Evolutionary conservation across 2,113 vertebrate genomes (phyloP).

Genomic region (Fulmarus glacialis): DNA sequence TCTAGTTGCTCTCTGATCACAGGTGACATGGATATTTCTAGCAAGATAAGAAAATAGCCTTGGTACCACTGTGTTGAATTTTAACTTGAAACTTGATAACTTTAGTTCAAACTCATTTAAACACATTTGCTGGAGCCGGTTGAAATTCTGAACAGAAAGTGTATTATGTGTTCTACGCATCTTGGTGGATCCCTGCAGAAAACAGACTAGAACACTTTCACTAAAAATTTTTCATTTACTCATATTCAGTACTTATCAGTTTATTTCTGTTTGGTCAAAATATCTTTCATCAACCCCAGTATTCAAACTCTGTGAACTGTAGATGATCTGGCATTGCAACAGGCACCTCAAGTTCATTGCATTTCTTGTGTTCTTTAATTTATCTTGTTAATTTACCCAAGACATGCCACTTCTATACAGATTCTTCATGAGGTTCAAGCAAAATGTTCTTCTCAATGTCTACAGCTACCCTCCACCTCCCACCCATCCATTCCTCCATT

Average conservation of each 20-base stretch:
- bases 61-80: not conserved
- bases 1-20: not conserved
- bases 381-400: not conserved
- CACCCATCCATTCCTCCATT: not conserved
- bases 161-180: not conserved
- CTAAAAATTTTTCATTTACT: not conserved
- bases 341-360: accelerated
- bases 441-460: not conserved
- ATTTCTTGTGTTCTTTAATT: not conserved
- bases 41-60: not conserved
- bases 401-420: accelerated
- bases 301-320: not conserved
- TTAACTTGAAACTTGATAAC: not conserved
- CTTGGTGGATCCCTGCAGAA: not conserved
- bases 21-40: not conserved
- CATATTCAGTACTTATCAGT: not conserved
- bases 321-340: not conserved
- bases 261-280: not conserved
- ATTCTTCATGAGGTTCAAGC: not conserved
- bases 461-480: not conserved
- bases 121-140: not conserved
- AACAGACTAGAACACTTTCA: not conserved
- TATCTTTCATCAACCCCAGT: not conserved
- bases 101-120: not conserved
- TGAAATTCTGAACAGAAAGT: not conserved